Evolutionary conservation across 1,140 invertebrate species (phyloP), one percentile per base, ranked within the genome.

Genomic region (Streblospio benedicti): DNA sequence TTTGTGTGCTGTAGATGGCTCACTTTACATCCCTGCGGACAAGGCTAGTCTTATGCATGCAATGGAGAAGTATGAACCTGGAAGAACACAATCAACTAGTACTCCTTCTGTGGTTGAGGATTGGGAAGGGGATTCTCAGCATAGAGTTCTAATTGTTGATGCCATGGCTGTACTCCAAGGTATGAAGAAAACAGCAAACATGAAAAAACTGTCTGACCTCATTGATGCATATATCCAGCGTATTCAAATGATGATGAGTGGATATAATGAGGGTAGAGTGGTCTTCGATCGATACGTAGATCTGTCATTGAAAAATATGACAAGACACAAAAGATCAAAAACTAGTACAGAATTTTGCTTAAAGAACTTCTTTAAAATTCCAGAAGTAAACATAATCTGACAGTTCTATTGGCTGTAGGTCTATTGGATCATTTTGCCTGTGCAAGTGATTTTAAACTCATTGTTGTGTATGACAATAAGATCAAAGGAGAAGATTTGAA

Each of bases 401-500:
- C 35, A 9, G 35, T n/a, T 38, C 35, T 38, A n/a, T 38, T n/a
- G 9, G 35, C 35, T 38, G 9, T 9, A n/a, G 35, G n/a, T n/a
- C n/a, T 38, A 9, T n/a, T 38, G 35, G n/a, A 38, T 9, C n/a
- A 38, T 38, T 38, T 38, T 9, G 9, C 35, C 35, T 9, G 35
- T 38, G n/a, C 9, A 9, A 38, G 35, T 38, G n/a, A 9, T n/a
- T 9, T 38, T n/a, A 38, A 38, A 38, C 35, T 38, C 9, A n/a
- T n/a, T 38, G n/a, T 38, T 38, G 35, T 38, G 35, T 38, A 38
- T 38, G n/a, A 9, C 35, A 38, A 9, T 38, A n/a, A 38, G 35
- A 51, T 51, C 27, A 51, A 51, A 16, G 49, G 49, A 6, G 23
- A 25, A 6, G 49, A 51, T n/a, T 51, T 51, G 18, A 51, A 23